Percentiles rank a stretch among this genome's conserved stretches.
Evolutionary conservation across 2,797 vertebrate species (phyloP).

Genomic region (Halcyon smyrnensis): DNA sequence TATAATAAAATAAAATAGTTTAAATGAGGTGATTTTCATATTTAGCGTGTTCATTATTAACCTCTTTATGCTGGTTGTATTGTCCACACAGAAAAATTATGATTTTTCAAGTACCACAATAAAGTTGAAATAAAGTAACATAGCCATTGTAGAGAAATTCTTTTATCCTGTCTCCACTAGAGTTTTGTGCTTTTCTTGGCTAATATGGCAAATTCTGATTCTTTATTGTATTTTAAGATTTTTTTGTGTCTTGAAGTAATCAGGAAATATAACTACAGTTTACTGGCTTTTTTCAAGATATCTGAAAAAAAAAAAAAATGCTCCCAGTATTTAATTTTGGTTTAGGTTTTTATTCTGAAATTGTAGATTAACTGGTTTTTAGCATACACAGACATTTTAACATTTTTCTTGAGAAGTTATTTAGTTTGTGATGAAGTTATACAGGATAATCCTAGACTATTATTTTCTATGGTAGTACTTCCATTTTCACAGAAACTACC

Average conservation of each 20-base stretch:
- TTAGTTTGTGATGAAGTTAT: not conserved
- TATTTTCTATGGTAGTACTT: not conserved
- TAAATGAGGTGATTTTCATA: not conserved
- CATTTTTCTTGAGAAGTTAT: not conserved
- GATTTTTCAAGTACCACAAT: not conserved
- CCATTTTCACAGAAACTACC: not conserved
- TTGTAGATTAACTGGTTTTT: not conserved
- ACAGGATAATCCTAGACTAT: not conserved
- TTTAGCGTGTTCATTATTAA: not conserved
- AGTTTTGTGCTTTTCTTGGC: not conserved
- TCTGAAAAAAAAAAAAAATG: not conserved
- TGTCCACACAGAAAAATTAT: not conserved
- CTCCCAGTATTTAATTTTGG: not conserved
- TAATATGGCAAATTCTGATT: not conserved
- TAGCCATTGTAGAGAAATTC: rapidly evolving
- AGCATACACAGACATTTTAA: not conserved
- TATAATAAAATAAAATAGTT: too few species aligned
- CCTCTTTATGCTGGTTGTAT: not conserved
- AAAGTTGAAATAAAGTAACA: not conserved
- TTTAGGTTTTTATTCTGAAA: not conserved
- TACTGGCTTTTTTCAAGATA: not conserved
- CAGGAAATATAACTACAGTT: not conserved
- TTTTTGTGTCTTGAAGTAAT: not conserved
- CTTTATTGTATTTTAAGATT: not conserved
- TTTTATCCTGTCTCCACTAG: not conserved